A percentile compares a stretch with the other conserved stretches of the same genome.
These are phyloP conservation scores for Helicoverpa zea DNA, from an alignment of 1,140 invertebrate genomes.

Conservation along the genomic window DNA sequence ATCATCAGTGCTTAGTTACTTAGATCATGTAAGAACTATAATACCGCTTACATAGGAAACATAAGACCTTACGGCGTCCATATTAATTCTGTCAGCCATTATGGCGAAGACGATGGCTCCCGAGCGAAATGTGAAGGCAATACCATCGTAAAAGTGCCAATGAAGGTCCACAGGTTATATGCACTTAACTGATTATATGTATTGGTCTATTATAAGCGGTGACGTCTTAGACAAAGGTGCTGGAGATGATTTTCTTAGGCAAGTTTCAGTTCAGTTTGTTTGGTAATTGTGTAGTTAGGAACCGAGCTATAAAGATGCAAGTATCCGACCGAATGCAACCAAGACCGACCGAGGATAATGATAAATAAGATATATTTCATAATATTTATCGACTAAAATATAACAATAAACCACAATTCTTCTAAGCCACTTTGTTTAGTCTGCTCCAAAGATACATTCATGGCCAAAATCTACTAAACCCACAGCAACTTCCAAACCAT, in stretches of 20 bases:
- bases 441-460: too few relatives aligned
- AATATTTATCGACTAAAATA: too few relatives aligned
- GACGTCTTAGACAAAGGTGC: not conserved
- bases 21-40: not conserved
- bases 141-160: not conserved
- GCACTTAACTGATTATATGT: constrained; percentile 21
- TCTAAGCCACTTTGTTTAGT: too few relatives aligned
- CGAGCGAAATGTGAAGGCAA: constrained; percentile 24
- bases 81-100: constrained; percentile 23
- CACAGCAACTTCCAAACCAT: not conserved
- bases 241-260: not conserved
- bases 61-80: constrained; percentile 16
- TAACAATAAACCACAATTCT: too few relatives aligned
- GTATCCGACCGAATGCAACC: too few relatives aligned
- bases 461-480: too few relatives aligned
- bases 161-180: not conserved
- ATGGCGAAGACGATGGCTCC: constrained; percentile 1
- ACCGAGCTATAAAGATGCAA: too few relatives aligned
- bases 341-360: too few relatives aligned
- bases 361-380: too few relatives aligned
- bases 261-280: too few relatives aligned
- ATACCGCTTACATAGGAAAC: not conserved
- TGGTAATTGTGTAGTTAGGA: too few relatives aligned
- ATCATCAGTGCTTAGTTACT: not conserved
- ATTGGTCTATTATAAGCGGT: not conserved